phyloP scores from a whole-genome alignment of 2,888 invertebrate species.

The Suillia variegata region DNA sequence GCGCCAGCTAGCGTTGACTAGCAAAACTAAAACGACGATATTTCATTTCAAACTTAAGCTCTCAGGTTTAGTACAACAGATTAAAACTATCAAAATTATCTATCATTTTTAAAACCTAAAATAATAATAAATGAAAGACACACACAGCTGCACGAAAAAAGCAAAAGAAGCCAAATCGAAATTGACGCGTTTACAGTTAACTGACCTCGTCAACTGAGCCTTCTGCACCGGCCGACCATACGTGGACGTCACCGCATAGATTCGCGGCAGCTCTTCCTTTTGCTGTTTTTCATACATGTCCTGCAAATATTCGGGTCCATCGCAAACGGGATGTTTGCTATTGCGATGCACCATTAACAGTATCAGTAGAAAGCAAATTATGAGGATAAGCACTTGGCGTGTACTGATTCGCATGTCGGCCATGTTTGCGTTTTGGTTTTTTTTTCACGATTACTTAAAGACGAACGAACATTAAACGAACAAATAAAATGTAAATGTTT shows the following conservation, averaged over 20 bases:
- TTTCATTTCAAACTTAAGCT: too few relatives aligned
- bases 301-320: constrained; percentile 51
- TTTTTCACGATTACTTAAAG: too few relatives aligned
- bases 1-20: too few relatives aligned
- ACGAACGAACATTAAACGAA: too few relatives aligned
- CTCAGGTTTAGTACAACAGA: too few relatives aligned
- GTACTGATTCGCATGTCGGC: constrained; percentile 56
- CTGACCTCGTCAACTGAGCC: constrained; percentile 86
- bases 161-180: background rate
- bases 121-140: background rate
- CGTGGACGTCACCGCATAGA: constrained; percentile 93
- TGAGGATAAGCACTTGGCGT: constrained; percentile 53
- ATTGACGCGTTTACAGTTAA: background rate
- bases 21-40: too few relatives aligned
- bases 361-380: constrained; percentile 50
- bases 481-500: too few relatives aligned
- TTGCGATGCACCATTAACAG: constrained; percentile 55
- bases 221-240: constrained; percentile 87
- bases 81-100: too few relatives aligned
- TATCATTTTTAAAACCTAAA: too few relatives aligned
- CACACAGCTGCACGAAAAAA: background rate
- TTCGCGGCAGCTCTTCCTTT: constrained; percentile 65
- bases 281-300: constrained; percentile 41
- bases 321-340: constrained; percentile 45
- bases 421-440: constrained; percentile 40